Base-by-base conservation (phyloP, 2,888 invertebrate species). In the Deilephila elpenor region DNA sequence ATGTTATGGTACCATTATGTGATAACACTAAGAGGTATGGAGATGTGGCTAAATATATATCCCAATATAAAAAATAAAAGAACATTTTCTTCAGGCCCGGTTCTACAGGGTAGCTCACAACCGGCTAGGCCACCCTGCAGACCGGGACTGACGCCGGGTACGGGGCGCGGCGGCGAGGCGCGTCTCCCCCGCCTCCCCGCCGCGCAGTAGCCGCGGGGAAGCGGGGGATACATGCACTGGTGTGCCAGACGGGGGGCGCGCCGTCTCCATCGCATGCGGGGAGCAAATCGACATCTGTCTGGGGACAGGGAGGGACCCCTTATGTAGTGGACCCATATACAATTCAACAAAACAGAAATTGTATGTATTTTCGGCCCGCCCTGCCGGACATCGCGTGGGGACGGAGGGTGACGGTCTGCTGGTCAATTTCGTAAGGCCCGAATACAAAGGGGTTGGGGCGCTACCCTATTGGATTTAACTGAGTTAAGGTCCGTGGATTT, bases 41-140 rank as follows among this genome's bases (percentile, higher is more conserved):
- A 37, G 11, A 11, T 44, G 44, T 4, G 44, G 11, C 11, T 44
- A 44, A 44, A 14, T 14, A 44, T 44, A 44, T 44, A 44, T 44
- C 11, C 3, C 14, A 11, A 44, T 11, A 44, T n/a, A 14, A 20
- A 4, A 62, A 34, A 62, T n/a, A 37, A 20, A 14, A 2, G n/a
- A 3, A 61, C 25, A 29, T 61, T 64, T 67, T 67, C 1, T 5
- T n/a, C 44, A 11, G 7, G 37, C 67, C 25, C 51, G 51, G 51
- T 17, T 51, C 25, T n/a, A 44, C 51, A 67, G 67, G 67, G 67
- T 67, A 67, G 64, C 64, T 14, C 67, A 67, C 67, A 37, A 37
- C 64, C 37, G 37, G 56, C 37, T 20, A 7, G 37, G 64, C 44
- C 37, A 44, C 37, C 44, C 64, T 64, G 64, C 44, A 20, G 37